phyloP scores from a whole-genome alignment of 1,140 invertebrate genomes.

The Micrasema minimum region DNA sequence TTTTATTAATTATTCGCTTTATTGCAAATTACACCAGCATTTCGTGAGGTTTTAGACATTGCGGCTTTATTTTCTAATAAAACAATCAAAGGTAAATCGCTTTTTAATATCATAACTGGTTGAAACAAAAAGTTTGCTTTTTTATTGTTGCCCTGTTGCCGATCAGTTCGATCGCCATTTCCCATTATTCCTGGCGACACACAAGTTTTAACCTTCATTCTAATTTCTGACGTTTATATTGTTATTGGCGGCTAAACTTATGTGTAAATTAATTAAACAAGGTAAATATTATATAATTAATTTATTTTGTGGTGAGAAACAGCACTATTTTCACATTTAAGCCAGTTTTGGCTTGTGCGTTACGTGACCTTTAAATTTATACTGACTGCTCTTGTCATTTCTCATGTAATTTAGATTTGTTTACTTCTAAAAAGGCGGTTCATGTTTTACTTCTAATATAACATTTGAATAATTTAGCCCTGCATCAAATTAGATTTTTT shows the following conservation, averaged over 20 bases:
- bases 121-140: background rate
- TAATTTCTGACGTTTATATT: constrained; percentile 39
- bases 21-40: no score
- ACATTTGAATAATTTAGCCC: constrained; percentile 5
- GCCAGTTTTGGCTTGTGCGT: no score
- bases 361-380: background rate
- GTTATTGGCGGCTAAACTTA: constrained; percentile 21
- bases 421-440: no score
- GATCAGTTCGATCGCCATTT: constrained; percentile 28
- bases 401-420: no score
- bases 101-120: background rate
- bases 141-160: constrained; percentile 32
- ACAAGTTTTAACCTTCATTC: constrained; percentile 39
- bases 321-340: no score
- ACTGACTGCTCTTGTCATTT: no score
- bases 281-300: constrained; percentile 20
- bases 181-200: constrained; percentile 38
- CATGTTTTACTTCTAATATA: no score
- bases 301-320: no score
- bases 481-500: no score
- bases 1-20: no score
- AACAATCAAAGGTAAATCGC: background rate
- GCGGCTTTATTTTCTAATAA: background rate
- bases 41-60: background rate
- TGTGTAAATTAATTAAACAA: constrained; percentile 5